A percentile compares a stretch with the other conserved stretches of the same genome.
These are phyloP conservation scores for Sinosuthora webbiana DNA, from an alignment of 2,113 vertebrate species.

Conservation along the genomic window DNA sequence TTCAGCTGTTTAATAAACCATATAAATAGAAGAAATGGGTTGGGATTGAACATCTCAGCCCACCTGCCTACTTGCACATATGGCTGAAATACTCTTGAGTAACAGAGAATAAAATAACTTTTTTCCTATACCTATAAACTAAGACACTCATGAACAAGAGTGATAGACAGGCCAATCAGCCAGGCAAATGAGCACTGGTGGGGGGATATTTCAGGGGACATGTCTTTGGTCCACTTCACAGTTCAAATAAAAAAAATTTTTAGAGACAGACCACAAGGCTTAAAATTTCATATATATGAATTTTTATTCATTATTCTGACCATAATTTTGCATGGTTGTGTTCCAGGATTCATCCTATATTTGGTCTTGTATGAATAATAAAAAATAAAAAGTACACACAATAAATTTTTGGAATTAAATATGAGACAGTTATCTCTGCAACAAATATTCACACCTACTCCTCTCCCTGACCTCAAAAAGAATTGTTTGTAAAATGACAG, in stretches of 20 bases:
- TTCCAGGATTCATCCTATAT: neutral
- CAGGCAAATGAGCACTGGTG: neutral
- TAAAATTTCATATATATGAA: neutral
- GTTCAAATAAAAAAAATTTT: neutral
- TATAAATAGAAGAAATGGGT: slow-evolving; percentile 19
- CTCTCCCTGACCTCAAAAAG: fast-evolving
- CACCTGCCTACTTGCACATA: slow-evolving; percentile 15
- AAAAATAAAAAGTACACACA: neutral
- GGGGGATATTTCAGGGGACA: neutral
- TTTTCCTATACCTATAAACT: neutral
- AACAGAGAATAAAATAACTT: slow-evolving; percentile 7
- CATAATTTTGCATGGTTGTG: neutral
- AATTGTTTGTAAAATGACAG: neutral
- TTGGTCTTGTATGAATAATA: neutral
- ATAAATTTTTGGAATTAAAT: neutral
- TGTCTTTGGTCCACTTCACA: neutral
- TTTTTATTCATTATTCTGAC: neutral
- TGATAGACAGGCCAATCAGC: neutral
- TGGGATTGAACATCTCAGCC: slow-evolving; percentile 2
- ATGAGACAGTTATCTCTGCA: neutral
- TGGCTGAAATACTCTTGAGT: neutral
- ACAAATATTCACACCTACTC: neutral
- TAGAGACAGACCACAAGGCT: neutral
- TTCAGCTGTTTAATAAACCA: slow-evolving; percentile 51
- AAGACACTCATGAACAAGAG: neutral